phyloP scores from a whole-genome alignment of 2,888 invertebrate species.

The Lampropteryx suffumata region DNA sequence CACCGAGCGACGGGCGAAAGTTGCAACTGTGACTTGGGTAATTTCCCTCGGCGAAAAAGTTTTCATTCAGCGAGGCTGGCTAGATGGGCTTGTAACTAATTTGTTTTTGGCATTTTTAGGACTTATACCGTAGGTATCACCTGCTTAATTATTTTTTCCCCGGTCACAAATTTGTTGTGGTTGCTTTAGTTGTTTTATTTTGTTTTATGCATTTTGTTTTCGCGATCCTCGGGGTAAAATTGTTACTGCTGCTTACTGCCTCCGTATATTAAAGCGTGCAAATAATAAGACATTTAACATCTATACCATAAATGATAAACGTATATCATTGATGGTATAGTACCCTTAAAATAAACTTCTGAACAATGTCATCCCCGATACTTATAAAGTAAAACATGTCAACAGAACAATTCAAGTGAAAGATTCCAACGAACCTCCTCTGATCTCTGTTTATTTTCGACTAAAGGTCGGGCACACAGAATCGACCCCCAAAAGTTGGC shows the following conservation, averaged over 20 bases:
- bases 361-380: slow-evolving; percentile 19
- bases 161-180: too few relatives aligned
- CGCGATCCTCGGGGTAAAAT: too few relatives aligned
- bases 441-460: slow-evolving; percentile 64
- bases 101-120: slow-evolving; percentile 6
- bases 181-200: too few relatives aligned
- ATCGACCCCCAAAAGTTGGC: slow-evolving; percentile 52
- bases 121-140: too few relatives aligned
- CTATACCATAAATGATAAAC: too few relatives aligned
- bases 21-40: slow-evolving; percentile 54
- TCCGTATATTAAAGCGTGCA: too few relatives aligned
- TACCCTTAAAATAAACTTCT: not conserved
- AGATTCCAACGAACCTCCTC: slow-evolving; percentile 51
- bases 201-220: too few relatives aligned
- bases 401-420: slow-evolving; percentile 48
- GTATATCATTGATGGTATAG: too few relatives aligned
- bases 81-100: slow-evolving; percentile 16
- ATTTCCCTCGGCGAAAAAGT: slow-evolving; percentile 62
- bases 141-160: too few relatives aligned
- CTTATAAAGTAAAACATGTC: slow-evolving; percentile 19
- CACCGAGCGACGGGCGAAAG: slow-evolving; percentile 40
- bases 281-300: too few relatives aligned
- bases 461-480: slow-evolving; percentile 40
- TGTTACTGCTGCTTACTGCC: too few relatives aligned
- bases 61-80: slow-evolving; percentile 40